Conservation (phyloP, 2,888 invertebrate species). For the Lepas anatifera region DNA sequence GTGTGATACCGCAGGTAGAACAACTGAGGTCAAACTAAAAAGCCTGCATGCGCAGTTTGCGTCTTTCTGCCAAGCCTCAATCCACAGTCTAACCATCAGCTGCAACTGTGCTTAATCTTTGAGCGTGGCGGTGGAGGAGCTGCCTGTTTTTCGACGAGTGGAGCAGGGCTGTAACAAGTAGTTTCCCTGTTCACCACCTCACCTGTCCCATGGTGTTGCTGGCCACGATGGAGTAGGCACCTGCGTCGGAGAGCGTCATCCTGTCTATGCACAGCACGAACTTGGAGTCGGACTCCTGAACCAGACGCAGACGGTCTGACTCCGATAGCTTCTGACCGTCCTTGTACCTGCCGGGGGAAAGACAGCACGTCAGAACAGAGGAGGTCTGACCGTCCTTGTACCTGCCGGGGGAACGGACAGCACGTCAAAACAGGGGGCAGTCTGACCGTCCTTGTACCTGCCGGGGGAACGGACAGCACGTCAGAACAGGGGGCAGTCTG, state of each 20-base stretch:
- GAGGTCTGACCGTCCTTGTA: constrained; percentile 22
- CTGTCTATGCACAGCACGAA: constrained; percentile 34
- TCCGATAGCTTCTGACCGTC: constrained; percentile 22
- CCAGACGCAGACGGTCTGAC: constrained; percentile 19
- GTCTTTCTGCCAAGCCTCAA: too few relatives aligned
- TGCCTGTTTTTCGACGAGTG: too few relatives aligned
- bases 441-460: constrained; percentile 24
- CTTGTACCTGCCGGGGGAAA: constrained; percentile 19
- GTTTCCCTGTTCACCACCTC: constrained; percentile 33
- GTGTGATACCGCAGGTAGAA: too few relatives aligned
- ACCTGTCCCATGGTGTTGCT: constrained; percentile 63
- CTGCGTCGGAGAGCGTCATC: constrained; percentile 37
- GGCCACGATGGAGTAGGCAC: constrained; percentile 49
- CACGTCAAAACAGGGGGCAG: neutral
- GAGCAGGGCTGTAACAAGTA: too few relatives aligned
- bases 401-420: constrained; percentile 13
- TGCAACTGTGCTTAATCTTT: too few relatives aligned
- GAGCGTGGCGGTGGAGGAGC: too few relatives aligned
- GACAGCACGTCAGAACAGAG: neutral
- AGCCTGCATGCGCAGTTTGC: too few relatives aligned
- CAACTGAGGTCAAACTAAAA: too few relatives aligned
- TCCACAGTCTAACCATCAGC: too few relatives aligned
- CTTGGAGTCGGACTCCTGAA: constrained; percentile 29
- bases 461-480: neutral
- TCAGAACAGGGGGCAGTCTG: neutral